phyloP scores from a whole-genome alignment of 2,888 invertebrate species.

The Melanotus villosus region DNA sequence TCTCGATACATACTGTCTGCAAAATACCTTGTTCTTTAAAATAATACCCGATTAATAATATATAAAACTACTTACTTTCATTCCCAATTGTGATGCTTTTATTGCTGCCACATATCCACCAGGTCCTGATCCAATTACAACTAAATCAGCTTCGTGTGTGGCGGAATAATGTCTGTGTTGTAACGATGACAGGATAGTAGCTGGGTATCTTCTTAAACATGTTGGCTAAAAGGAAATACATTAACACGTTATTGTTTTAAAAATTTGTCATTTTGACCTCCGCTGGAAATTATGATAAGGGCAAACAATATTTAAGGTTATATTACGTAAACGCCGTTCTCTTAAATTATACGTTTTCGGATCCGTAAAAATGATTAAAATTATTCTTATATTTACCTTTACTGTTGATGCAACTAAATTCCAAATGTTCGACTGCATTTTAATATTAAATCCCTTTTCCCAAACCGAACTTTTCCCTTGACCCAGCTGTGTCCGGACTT shows the following conservation, averaged over 20 bases:
- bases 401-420: slow-evolving; percentile 67
- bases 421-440: slow-evolving; percentile 70
- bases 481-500: slow-evolving; percentile 14
- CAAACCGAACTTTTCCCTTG: neutral
- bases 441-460: slow-evolving; percentile 33
- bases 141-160: slow-evolving; percentile 89
- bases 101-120: slow-evolving; percentile 99
- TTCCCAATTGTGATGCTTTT: slow-evolving; percentile 97
- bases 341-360: neutral
- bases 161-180: slow-evolving; percentile 77
- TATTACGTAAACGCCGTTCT: slow-evolving; percentile 60
- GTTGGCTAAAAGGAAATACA: slow-evolving; percentile 57
- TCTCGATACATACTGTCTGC: slow-evolving; percentile 97
- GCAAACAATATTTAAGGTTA: slow-evolving; percentile 54
- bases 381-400: too few relatives aligned
- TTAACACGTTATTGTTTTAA: neutral
- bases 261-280: slow-evolving; percentile 35
- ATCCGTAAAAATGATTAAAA: slow-evolving; percentile 5
- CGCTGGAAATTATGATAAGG: slow-evolving; percentile 19
- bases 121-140: slow-evolving; percentile 98
- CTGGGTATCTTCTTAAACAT: slow-evolving; percentile 61
- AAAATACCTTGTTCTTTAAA: slow-evolving; percentile 50
- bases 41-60: neutral
- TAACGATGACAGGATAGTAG: slow-evolving; percentile 62
- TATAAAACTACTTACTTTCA: slow-evolving; percentile 79